phyloP scores from a whole-genome alignment of 2,888 invertebrate genomes.

The Rotaria macrura region DNA sequence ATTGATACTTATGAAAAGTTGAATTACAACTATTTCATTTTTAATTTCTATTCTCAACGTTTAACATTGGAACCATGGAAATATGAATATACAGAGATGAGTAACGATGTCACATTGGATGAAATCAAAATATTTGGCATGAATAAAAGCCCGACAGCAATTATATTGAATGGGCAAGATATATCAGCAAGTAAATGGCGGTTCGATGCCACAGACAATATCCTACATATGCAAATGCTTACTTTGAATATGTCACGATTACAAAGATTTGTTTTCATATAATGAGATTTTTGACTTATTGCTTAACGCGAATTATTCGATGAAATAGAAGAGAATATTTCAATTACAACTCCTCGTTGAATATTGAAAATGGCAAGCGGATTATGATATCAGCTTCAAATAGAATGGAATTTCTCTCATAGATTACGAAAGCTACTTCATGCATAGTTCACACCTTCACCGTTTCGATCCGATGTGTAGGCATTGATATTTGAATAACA shows the following conservation, averaged over 20 bases:
- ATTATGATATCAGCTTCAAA: too few relatives aligned
- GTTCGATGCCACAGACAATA: neutral
- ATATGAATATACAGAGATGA: neutral
- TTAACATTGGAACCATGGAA: neutral
- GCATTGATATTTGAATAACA: too few relatives aligned
- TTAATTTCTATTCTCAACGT: neutral
- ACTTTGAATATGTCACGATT: neutral
- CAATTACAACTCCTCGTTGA: too few relatives aligned
- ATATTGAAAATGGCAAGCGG: too few relatives aligned
- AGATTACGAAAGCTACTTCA: too few relatives aligned
- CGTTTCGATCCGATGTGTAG: too few relatives aligned
- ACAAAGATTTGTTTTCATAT: neutral
- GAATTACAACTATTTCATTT: constrained; percentile 20
- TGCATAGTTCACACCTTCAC: too few relatives aligned
- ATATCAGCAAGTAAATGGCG: neutral
- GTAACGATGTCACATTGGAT: neutral
- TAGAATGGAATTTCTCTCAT: too few relatives aligned
- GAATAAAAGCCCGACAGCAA: neutral
- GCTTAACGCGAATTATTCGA: too few relatives aligned
- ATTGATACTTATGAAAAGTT: constrained; percentile 5
- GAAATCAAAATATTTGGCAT: constrained; percentile 24
- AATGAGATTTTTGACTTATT: too few relatives aligned
- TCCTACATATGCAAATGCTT: neutral
- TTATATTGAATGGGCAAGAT: neutral
- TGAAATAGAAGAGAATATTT: too few relatives aligned